Evolutionary conservation across 2,888 invertebrate species (phyloP), one percentile per base, ranked within the genome.

Genomic region (Rhagium mordax): DNA sequence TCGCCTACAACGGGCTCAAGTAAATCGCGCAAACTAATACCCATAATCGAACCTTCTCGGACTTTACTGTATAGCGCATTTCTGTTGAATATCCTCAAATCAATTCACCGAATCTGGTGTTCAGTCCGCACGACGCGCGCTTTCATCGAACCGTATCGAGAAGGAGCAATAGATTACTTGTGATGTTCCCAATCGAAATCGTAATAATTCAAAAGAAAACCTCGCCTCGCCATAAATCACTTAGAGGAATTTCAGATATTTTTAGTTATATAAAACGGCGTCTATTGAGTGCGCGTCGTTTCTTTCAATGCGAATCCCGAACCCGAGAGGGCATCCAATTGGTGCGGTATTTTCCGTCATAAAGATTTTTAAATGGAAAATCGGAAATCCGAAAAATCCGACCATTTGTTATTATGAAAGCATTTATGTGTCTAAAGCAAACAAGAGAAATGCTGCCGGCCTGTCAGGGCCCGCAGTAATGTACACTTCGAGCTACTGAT

Each of bases 351-450:
- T 77, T 77, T 70, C 77, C 74, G 71, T 74, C 78, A 75, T 74
- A 74, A 71, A 69, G 76, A 74, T 68, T 74, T 76, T 73, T 74
- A 75, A 74, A 79, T 78, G 72, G 74, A 70, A 74, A 75, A 79
- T 73, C 65, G 73, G 73, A 76, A 79, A 74, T 74, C 72, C 66
- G 74, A 76, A 77, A 78, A 79, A 80, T 75, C 78, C 76, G 57
- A 74, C 78, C 74, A 78, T 78, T 77, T 80, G 78, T 78, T 78
- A 79, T 79, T 78, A 78, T 74, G 75, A 77, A 74, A 78, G 77
- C 76, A 74, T 77, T 75, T 77, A 74, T 74, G 68, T 75, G 77
- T 74, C 77, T 67, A 70, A 69, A 70, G 73, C 77, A 75, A 77
- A 77, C 73, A 74, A 72, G 68, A 71, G 66, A 29, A 74, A 72